These are phyloP conservation scores for Eulemur coronatus DNA, from an alignment of 2,797 vertebrate genomes.

Conservation along the genomic window DNA sequence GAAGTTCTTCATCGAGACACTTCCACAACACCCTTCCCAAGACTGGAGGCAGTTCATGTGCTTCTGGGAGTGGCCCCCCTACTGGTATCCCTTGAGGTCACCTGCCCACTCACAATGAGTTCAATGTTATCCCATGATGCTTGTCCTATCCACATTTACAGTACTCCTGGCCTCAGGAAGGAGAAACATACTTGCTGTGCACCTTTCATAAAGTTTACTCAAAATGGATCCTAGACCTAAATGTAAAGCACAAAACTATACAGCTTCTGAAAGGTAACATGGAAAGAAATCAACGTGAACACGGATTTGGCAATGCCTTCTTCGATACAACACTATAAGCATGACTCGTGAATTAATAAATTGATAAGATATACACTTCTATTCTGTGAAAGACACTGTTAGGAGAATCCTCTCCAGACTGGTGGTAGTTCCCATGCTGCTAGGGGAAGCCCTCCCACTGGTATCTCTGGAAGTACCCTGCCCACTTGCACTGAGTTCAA, in stretches of 20 bases:
- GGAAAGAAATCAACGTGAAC: no score
- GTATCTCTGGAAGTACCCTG: neutral
- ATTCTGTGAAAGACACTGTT: no score
- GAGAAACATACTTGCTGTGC: neutral
- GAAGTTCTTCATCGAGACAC: neutral
- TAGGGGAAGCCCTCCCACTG: neutral
- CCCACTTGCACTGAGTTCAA: neutral
- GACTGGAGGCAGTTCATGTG: neutral
- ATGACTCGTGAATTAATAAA: no score
- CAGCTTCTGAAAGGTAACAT: no score
- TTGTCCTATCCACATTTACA: neutral
- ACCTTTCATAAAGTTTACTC: no score
- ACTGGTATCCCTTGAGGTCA: neutral
- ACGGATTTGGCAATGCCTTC: no score
- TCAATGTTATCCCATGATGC: neutral
- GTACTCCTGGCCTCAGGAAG: neutral
- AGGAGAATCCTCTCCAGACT: neutral
- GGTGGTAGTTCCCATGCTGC: no score
- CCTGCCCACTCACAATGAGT: neutral
- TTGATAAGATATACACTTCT: no score
- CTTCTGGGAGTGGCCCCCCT: neutral
- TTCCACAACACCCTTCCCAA: neutral
- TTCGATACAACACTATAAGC: no score
- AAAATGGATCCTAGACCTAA: no score
- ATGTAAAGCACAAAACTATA: no score